Percentiles rank a stretch among this genome's conserved stretches.
phyloP scores from a whole-genome alignment of 2,888 invertebrate species.

The Ormyrus nitidulus region DNA sequence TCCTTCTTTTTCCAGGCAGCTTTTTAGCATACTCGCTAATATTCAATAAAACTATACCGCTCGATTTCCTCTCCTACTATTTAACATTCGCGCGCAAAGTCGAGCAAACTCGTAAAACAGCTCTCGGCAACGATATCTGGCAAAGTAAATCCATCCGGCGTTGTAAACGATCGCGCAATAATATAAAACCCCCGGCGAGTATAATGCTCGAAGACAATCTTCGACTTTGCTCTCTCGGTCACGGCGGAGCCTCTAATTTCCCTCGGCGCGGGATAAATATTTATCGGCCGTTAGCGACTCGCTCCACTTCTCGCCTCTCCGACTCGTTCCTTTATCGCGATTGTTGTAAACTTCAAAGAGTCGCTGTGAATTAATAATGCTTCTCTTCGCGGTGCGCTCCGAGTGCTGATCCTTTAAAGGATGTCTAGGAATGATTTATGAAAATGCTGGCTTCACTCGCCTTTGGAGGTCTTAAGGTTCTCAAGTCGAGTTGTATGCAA shows the following conservation, averaged over 20 bases:
- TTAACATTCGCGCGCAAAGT: no score
- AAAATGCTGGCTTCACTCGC: not conserved
- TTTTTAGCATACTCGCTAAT: no score
- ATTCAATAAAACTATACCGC: no score
- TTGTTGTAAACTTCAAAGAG: constrained; percentile 5
- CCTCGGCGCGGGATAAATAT: not conserved
- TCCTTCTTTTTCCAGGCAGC: no score
- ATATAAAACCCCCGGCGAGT: not conserved
- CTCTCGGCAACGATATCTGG: no score
- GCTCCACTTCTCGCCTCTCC: constrained; percentile 19
- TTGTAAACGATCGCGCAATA: not conserved
- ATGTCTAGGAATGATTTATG: constrained; percentile 3
- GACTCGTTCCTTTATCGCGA: not conserved
- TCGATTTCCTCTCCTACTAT: no score
- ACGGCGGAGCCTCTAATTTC: not conserved
- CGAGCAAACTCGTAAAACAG: no score
- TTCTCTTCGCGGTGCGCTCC: not conserved
- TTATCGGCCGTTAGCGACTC: constrained; percentile 2
- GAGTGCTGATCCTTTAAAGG: not conserved
- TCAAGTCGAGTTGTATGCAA: not conserved
- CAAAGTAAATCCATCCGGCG: not conserved
- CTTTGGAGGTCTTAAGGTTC: not conserved
- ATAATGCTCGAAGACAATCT: not conserved
- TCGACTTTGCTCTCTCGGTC: not conserved
- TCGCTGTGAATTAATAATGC: no score